Conservation (phyloP, 2,797 vertebrate species). For the Phalloptychus januarius region DNA sequence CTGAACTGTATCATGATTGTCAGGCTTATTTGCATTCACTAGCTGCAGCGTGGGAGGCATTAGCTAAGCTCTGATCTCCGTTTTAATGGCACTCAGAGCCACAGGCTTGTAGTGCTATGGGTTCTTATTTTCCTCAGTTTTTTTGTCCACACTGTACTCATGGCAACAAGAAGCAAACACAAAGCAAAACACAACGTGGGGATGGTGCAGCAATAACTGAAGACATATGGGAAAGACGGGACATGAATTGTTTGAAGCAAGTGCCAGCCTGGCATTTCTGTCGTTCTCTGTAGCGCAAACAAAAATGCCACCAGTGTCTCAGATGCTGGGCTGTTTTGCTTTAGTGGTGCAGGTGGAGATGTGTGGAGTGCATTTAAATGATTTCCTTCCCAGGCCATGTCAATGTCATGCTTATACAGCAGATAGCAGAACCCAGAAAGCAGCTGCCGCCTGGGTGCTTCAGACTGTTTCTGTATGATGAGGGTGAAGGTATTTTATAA, state of each 20-base stretch:
- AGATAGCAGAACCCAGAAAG: slow-evolving; percentile 33
- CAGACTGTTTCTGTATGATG: slow-evolving; percentile 9
- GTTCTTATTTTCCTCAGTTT: neutral
- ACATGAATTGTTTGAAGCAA: slow-evolving; percentile 23
- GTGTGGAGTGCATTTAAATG: slow-evolving; percentile 64
- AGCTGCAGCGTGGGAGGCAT: slow-evolving; percentile 63
- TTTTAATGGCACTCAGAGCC: slow-evolving; percentile 44
- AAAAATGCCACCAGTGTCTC: slow-evolving; percentile 44
- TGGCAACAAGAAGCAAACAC: slow-evolving; percentile 7
- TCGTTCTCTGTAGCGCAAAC: slow-evolving; percentile 32
- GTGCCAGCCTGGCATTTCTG: slow-evolving; percentile 5
- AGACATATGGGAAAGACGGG: slow-evolving; percentile 3
- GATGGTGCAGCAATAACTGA: slow-evolving; percentile 14
- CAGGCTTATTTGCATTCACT: slow-evolving; percentile 70
- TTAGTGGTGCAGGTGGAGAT: slow-evolving; percentile 53
- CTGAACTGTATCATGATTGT: slow-evolving; percentile 58
- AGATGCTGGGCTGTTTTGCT: slow-evolving; percentile 50
- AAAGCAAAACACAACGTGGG: slow-evolving; percentile 2
- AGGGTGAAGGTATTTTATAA: slow-evolving; percentile 5
- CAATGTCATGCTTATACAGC: slow-evolving; percentile 62
- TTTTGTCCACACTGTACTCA: slow-evolving; percentile 16
- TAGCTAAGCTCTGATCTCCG: slow-evolving; percentile 57
- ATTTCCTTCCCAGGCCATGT: slow-evolving; percentile 43
- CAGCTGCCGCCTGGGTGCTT: slow-evolving; percentile 17
- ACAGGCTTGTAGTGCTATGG: slow-evolving; percentile 23